phyloP scores from a whole-genome alignment of 2,888 invertebrate genomes.

The Meandrusa payeni region DNA sequence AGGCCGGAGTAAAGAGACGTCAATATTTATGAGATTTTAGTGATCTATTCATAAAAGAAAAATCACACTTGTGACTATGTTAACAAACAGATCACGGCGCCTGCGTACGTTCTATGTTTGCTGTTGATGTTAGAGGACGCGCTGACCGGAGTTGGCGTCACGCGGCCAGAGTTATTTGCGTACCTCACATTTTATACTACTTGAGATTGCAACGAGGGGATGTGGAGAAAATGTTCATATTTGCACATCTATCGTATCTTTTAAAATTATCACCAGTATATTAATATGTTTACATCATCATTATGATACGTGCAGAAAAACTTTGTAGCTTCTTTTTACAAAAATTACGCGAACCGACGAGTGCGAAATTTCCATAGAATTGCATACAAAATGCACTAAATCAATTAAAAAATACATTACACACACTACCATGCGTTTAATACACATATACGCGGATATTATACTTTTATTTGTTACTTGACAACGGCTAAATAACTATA shows the following conservation, averaged over 20 bases:
- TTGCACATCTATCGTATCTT: background rate
- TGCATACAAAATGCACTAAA: no score
- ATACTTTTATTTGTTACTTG: no score
- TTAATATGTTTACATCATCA: no score
- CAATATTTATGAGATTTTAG: background rate
- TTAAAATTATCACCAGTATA: no score
- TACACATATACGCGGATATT: no score
- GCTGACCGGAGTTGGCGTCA: conserved; percentile 3
- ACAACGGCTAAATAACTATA: no score
- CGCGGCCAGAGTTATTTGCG: conserved; percentile 12
- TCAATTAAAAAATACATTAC: no score
- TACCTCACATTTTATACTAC: conserved; percentile 6
- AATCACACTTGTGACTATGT: conserved; percentile 10
- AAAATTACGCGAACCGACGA: no score
- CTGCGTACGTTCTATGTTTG: conserved; percentile 14
- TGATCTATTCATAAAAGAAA: conserved; percentile 15
- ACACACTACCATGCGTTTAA: no score
- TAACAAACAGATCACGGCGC: conserved; percentile 13
- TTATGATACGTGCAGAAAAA: no score
- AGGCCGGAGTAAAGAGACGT: conserved; percentile 1
- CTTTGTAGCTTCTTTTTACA: no score
- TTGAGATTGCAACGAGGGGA: background rate
- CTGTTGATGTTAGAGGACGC: conserved; percentile 10
- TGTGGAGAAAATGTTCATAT: background rate
- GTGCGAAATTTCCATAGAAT: no score